Evolutionary conservation across 1,140 invertebrate genomes (phyloP), one percentile per base, ranked within the genome.

Genomic region (Drosophila setifemur): DNA sequence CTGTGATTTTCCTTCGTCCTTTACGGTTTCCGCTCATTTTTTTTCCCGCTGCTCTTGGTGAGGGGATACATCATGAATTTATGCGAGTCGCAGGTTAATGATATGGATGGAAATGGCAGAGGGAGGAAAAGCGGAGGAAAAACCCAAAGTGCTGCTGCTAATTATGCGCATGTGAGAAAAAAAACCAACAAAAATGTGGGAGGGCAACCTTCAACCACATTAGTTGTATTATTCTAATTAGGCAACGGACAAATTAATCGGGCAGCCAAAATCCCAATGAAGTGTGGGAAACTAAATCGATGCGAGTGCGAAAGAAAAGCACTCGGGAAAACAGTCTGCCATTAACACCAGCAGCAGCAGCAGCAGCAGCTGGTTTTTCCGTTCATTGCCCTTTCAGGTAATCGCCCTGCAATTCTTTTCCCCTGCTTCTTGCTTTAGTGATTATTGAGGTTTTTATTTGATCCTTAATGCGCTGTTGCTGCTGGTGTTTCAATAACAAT

Each of bases 201-300:
- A 33, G 21, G 29, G 16, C 48, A 37, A 23, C 52, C 11, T 33
- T 3, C 12, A n/a, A 33, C 25, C 72, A 54, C 70, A 85, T 83
- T 78, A 83, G 76, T 81, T 72, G 72, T 67, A 55, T 79, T 85
- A 78, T 85, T 78, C 82, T 79, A 83, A 85, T 85, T 76, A 78
- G 78, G 54, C 54, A 33, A 43, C 70, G 60, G 40, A 67, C 72
- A 83, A 85, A 85, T 86, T 85, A 86, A 85, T 85, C 74, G 81
- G 63, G 40, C 60, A 67, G 60, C 66, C 35, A 55, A 40, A 31
- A 49, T 33, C 47, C 70, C 64, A 85, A 72, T 72, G 70, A 72
- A 68, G 43, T 85, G 61, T 40, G 71, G 40, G 14, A 21, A 61
- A 33, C 12, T 18, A n/a, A n/a, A 8, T 16, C 21, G 4, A 21